These are phyloP conservation scores for Apis florea DNA, from an alignment of 1,140 invertebrate genomes.

Conservation along the genomic window DNA sequence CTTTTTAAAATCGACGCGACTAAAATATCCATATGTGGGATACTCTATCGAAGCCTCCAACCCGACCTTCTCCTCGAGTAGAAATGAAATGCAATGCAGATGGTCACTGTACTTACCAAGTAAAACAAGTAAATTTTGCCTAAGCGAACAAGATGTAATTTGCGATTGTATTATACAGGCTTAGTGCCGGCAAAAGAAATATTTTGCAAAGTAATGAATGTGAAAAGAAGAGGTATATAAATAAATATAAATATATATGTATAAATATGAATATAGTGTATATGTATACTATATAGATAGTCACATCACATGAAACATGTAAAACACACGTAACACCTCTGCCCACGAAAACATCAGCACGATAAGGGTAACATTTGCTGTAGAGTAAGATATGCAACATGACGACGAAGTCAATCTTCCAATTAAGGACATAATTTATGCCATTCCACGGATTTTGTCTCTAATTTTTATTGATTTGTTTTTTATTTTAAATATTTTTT, in stretches of 20 bases:
- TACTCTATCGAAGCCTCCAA: slow-evolving; percentile 6
- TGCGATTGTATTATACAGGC: slow-evolving; percentile 73
- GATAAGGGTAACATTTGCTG: slow-evolving; percentile 67
- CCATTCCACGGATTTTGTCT: slow-evolving; percentile 64
- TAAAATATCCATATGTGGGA: not conserved
- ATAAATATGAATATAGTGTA: slow-evolving; percentile 69
- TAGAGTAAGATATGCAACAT: slow-evolving; percentile 58
- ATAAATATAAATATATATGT: slow-evolving; percentile 64
- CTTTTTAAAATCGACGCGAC: slow-evolving; percentile 11
- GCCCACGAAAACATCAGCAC: slow-evolving; percentile 56
- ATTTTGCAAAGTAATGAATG: slow-evolving; percentile 75
- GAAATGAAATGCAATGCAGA: slow-evolving; percentile 31
- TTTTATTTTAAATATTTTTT: slow-evolving; percentile 19
- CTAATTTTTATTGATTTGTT: slow-evolving; percentile 5
- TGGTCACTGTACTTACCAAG: slow-evolving; percentile 66
- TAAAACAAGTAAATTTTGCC: slow-evolving; percentile 59
- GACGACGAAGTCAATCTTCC: slow-evolving; percentile 61
- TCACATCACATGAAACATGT: slow-evolving; percentile 41
- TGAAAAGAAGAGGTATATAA: slow-evolving; percentile 55
- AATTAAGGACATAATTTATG: slow-evolving; percentile 62
- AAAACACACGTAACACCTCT: slow-evolving; percentile 50
- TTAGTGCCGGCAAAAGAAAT: slow-evolving; percentile 70
- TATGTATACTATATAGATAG: slow-evolving; percentile 62
- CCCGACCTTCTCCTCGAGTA: not conserved
- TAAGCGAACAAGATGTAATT: slow-evolving; percentile 64